Conservation (phyloP, 1,140 invertebrate genomes). For the Calycopis cecrops region DNA sequence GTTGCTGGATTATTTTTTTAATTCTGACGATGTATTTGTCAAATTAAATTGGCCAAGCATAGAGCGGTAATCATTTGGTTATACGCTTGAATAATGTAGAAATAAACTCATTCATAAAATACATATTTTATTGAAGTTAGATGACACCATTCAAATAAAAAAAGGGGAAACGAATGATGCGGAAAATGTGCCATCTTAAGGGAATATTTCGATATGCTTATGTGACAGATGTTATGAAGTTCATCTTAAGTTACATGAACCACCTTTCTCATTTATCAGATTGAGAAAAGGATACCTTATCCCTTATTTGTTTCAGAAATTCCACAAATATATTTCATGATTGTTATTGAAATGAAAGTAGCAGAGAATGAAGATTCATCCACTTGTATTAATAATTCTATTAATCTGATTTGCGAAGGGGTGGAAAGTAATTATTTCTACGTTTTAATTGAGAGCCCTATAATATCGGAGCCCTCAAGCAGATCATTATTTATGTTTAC, state of each 20-base stretch:
- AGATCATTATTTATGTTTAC: slow-evolving; percentile 33
- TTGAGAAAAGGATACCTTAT: too few species aligned
- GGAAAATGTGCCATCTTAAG: too few species aligned
- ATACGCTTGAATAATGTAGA: too few species aligned
- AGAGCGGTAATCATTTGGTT: too few species aligned
- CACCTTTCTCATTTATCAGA: too few species aligned
- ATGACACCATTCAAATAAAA: too few species aligned
- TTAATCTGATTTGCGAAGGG: slow-evolving; percentile 60
- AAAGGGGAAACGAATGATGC: too few species aligned
- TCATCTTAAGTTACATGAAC: too few species aligned
- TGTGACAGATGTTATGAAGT: too few species aligned
- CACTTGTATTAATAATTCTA: slow-evolving; percentile 28
- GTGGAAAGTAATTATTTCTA: slow-evolving; percentile 67
- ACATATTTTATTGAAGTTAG: too few species aligned
- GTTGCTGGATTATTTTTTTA: slow-evolving; percentile 28
- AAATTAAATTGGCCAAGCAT: background rate
- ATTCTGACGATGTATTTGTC: slow-evolving; percentile 3
- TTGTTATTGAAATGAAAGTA: slow-evolving; percentile 14
- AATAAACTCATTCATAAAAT: too few species aligned
- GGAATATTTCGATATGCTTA: too few species aligned
- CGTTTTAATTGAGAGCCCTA: slow-evolving; percentile 68
- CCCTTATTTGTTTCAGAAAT: background rate
- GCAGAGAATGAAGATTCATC: slow-evolving; percentile 16
- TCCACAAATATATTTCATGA: slow-evolving; percentile 4
- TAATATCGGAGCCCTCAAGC: slow-evolving; percentile 58